phyloP scores from a whole-genome alignment of 2,113 vertebrate genomes.

The Cranoglanis bouderius region DNA sequence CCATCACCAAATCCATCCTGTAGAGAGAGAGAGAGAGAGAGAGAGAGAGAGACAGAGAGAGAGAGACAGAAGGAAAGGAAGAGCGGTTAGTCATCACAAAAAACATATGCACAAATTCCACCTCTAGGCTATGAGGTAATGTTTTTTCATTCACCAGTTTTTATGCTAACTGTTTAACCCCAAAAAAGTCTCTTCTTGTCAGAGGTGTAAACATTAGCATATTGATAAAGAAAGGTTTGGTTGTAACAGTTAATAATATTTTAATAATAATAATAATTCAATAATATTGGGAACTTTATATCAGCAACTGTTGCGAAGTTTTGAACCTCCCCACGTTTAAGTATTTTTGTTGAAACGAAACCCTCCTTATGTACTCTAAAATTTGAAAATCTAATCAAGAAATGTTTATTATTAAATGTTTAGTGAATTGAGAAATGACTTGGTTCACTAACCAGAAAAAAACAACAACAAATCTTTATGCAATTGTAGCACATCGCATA shows the following conservation, averaged over 20 bases:
- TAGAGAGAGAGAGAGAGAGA: conserved; percentile 13
- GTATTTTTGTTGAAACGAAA: background rate
- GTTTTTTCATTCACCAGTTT: background rate
- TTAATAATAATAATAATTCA: no score
- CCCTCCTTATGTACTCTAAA: background rate
- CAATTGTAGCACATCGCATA: background rate
- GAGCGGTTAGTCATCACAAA: background rate
- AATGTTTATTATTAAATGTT: background rate
- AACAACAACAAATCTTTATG: background rate
- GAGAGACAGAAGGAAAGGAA: background rate
- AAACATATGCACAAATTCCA: background rate
- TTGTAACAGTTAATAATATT: no score
- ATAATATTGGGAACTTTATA: no score
- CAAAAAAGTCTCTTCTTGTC: background rate
- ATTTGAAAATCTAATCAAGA: background rate
- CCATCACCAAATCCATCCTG: conserved; percentile 89
- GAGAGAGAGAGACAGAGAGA: conserved; percentile 10
- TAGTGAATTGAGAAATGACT: background rate
- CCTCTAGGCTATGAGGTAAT: background rate
- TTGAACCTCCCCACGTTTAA: background rate
- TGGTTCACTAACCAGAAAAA: background rate
- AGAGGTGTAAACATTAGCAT: background rate
- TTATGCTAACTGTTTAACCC: background rate
- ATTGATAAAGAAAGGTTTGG: background rate
- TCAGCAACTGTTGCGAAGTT: no score